Percentiles rank a stretch among this genome's conserved stretches.
Evolutionary conservation across 2,888 invertebrate genomes (phyloP).

Genomic region (Anthrax anthrax): DNA sequence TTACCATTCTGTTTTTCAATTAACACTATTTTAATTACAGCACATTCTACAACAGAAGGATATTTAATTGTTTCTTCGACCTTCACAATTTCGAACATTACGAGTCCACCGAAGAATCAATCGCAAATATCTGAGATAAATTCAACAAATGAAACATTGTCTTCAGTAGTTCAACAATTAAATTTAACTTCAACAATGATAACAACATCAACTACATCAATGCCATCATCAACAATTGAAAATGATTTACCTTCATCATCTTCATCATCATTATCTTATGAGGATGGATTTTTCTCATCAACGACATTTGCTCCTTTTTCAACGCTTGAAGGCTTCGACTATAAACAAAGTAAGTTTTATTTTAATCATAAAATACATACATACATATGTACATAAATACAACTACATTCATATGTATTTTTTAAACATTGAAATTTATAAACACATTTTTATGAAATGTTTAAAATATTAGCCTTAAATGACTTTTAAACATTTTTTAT

Average conservation of each 20-base stretch:
- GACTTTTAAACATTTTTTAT: no score
- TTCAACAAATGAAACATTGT: background rate
- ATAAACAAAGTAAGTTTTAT: conserved; percentile 25
- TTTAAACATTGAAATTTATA: no score
- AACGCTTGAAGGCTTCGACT: conserved; percentile 31
- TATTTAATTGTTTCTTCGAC: background rate
- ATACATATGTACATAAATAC: no score
- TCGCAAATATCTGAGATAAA: background rate
- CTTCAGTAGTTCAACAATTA: background rate
- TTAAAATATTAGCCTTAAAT: no score
- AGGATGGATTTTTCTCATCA: conserved; percentile 2
- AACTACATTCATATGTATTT: background rate
- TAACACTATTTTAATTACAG: conserved; percentile 3
- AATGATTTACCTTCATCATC: background rate
- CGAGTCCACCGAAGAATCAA: background rate
- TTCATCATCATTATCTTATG: background rate
- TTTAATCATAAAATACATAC: no score
- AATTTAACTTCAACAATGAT: background rate
- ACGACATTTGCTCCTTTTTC: conserved; percentile 1
- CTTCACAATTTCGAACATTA: background rate
- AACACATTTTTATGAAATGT: no score
- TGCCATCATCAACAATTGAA: background rate
- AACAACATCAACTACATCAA: conserved; percentile 1
- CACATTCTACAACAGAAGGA: background rate
- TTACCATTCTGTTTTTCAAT: background rate